phyloP scores from a whole-genome alignment of 2,888 invertebrate species.

The Trissonchulus sp. region DNA sequence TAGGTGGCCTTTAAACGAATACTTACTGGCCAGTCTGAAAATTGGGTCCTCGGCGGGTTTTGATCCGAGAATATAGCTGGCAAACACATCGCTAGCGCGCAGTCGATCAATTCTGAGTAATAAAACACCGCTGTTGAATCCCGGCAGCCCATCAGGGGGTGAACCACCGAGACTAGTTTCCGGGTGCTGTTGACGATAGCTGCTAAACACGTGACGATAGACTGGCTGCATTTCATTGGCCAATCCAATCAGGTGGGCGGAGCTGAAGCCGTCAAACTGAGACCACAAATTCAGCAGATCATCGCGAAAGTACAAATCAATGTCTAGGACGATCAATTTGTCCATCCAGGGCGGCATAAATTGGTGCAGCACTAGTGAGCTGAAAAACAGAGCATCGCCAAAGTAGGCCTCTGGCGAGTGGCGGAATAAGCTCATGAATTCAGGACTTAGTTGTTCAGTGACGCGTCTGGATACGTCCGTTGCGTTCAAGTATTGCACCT shows the following conservation, averaged over 20 bases:
- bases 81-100: conserved; percentile 58
- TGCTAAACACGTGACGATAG: conserved; percentile 67
- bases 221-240: conserved; percentile 71
- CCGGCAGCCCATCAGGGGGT: conserved; percentile 60
- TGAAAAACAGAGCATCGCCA: conserved; percentile 69
- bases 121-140: conserved; percentile 73
- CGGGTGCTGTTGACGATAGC: conserved; percentile 63
- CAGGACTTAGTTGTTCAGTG: no score
- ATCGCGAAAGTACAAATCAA: conserved; percentile 67
- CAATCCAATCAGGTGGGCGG: conserved; percentile 65
- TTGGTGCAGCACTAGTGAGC: conserved; percentile 67
- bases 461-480: no score
- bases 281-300: conserved; percentile 64
- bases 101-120: conserved; percentile 65
- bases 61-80: conserved; percentile 36
- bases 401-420: conserved; percentile 68
- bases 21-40: conserved; percentile 51
- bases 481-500: no score
- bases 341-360: conserved; percentile 63
- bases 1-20: conserved; percentile 49
- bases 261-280: conserved; percentile 64
- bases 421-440: conserved; percentile 64
- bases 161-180: conserved; percentile 62
- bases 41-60: conserved; percentile 39
- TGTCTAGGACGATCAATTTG: conserved; percentile 67